phyloP scores from a whole-genome alignment of 2,888 invertebrate genomes.

The Melanostoma scalare region DNA sequence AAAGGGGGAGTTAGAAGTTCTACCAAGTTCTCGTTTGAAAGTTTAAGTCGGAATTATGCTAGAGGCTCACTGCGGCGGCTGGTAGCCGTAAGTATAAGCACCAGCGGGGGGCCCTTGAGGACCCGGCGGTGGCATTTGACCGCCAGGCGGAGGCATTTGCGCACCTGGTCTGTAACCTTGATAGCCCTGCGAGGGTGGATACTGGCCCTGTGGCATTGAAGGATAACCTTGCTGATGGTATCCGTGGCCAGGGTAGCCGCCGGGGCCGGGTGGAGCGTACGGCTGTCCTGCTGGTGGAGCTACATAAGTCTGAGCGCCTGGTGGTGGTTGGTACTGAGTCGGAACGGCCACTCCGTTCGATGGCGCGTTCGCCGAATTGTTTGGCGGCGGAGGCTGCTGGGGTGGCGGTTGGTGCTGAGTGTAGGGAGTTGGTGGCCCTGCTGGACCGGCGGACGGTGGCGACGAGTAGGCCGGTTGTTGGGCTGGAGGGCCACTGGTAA shows the following conservation, averaged over 20 bases:
- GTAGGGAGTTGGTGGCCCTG: constrained; percentile 77
- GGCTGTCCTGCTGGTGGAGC: constrained; percentile 79
- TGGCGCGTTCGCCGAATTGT: constrained; percentile 77
- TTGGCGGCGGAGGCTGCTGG: constrained; percentile 80
- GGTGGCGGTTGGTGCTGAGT: constrained; percentile 78
- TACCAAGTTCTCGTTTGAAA: constrained; percentile 33
- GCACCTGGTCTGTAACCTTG: constrained; percentile 86
- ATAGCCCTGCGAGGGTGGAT: constrained; percentile 86
- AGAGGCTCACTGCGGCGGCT: constrained; percentile 85
- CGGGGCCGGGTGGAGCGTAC: constrained; percentile 81
- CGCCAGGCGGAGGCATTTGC: constrained; percentile 84
- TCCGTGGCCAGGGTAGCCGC: constrained; percentile 84
- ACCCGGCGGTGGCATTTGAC: constrained; percentile 82
- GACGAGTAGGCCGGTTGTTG: constrained; percentile 81
- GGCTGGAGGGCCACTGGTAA: constrained; percentile 78
- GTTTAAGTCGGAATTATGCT: constrained; percentile 43
- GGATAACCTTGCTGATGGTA: constrained; percentile 85
- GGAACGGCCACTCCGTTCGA: constrained; percentile 82
- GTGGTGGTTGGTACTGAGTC: constrained; percentile 81
- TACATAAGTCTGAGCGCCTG: constrained; percentile 80
- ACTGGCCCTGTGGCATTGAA: constrained; percentile 84
- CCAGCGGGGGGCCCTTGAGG: constrained; percentile 89
- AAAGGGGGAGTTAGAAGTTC: constrained; percentile 14
- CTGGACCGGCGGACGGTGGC: constrained; percentile 77
- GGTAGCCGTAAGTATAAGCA: constrained; percentile 90